Conservation (phyloP, 2,113 vertebrate genomes). For the Aegotheles bennettii region DNA sequence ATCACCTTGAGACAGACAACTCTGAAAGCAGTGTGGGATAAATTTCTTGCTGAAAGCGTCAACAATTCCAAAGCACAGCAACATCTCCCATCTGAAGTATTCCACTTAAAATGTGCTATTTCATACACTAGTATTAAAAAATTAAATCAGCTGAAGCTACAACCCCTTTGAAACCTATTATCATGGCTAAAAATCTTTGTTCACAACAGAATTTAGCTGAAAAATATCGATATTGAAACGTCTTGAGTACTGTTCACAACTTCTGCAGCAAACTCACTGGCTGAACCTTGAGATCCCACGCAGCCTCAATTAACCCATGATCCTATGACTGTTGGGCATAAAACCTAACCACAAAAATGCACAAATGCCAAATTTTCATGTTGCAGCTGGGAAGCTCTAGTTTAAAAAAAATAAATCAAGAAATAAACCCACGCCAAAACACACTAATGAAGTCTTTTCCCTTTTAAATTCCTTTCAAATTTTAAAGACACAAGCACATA, state of each 20-base stretch:
- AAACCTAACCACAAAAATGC: not conserved
- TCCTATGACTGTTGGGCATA: not conserved
- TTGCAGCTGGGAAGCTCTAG: not conserved
- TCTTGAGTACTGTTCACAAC: not conserved
- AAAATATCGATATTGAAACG: not conserved
- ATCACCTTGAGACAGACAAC: not conserved
- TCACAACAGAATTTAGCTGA: not conserved
- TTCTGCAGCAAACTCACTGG: not conserved
- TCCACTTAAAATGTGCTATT: not conserved
- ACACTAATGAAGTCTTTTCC: not conserved
- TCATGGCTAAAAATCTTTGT: not conserved
- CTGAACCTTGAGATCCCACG: too few relatives aligned
- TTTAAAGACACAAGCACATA: not conserved
- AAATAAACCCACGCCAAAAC: fast-evolving
- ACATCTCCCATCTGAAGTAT: not conserved
- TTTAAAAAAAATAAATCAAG: not conserved
- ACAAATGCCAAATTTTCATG: not conserved
- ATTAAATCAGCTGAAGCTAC: not conserved
- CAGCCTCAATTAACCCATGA: too few relatives aligned
- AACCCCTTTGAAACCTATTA: not conserved
- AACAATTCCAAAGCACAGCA: not conserved
- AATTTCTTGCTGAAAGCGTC: not conserved
- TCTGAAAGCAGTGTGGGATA: not conserved
- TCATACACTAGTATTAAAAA: not conserved
- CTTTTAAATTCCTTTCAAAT: not conserved